Percentiles rank a stretch among this genome's conserved stretches.
Evolutionary conservation across 2,113 vertebrate genomes (phyloP).

Genomic region (Lutjanus erythropterus): DNA sequence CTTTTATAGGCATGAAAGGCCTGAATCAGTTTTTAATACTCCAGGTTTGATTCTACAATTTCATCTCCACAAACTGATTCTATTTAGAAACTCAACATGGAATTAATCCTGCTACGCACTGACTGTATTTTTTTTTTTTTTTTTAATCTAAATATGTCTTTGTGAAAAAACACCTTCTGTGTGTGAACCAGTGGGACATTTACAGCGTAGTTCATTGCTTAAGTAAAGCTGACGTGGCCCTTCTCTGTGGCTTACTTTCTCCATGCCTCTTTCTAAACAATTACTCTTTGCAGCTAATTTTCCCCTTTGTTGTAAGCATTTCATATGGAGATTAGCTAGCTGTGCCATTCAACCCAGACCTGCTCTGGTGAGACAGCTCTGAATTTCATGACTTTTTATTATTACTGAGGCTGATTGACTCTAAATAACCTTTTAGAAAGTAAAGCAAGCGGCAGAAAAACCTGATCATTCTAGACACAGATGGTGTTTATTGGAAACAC

Average conservation of each 20-base stretch:
- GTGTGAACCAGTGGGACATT: conserved; percentile 34
- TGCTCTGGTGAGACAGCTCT: conserved; percentile 46
- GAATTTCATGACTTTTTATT: conserved; percentile 59
- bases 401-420: conserved; percentile 31
- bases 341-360: conserved; percentile 63
- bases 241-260: conserved; percentile 42
- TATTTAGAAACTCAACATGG: conserved; percentile 41
- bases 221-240: conserved; percentile 29
- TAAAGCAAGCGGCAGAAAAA: conserved; percentile 11
- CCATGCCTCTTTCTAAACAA: conserved; percentile 54
- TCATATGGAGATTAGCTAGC: conserved; percentile 72
- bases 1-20: background rate
- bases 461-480: background rate
- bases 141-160: conserved; percentile 25
- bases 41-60: conserved; percentile 19
- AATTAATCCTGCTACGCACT: conserved; percentile 20
- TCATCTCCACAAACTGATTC: conserved; percentile 11
- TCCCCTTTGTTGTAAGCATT: conserved; percentile 63
- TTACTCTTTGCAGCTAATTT: conserved; percentile 63
- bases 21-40: conserved; percentile 34
- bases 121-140: conserved; percentile 19
- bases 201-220: conserved; percentile 24
- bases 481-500: conserved; percentile 25
- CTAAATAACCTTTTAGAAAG: conserved; percentile 36
- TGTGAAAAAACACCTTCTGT: conserved; percentile 19